Conservation (phyloP, 2,113 vertebrate genomes). For the Toxostoma redivivum region DNA sequence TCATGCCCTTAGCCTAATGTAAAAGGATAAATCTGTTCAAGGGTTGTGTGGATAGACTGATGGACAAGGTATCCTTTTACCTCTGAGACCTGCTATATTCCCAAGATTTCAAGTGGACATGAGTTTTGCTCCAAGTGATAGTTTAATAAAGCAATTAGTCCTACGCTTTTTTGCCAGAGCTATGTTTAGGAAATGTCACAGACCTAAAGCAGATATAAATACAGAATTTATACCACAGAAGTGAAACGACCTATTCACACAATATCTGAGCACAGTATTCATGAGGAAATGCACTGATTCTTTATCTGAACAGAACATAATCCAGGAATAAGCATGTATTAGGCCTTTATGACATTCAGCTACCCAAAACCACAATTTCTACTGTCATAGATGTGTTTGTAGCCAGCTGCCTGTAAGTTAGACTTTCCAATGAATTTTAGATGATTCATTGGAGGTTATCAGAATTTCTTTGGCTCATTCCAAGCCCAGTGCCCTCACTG, state of each 20-base stretch:
- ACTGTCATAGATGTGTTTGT: neutral
- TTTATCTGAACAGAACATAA: conserved; percentile 44
- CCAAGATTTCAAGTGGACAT: conserved; percentile 38
- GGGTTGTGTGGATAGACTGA: neutral
- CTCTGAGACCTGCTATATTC: conserved; percentile 21
- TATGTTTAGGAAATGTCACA: conserved; percentile 40
- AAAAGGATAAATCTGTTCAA: conserved; percentile 15
- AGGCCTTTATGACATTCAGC: neutral
- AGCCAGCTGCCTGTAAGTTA: neutral
- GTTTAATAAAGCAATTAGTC: conserved; percentile 45
- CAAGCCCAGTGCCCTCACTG: neutral
- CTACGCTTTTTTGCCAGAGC: conserved; percentile 33
- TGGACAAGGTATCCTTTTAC: conserved; percentile 55
- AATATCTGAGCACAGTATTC: conserved; percentile 2
- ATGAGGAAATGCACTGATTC: conserved; percentile 20
- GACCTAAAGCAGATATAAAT: neutral
- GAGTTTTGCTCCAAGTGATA: conserved; percentile 52
- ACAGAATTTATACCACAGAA: conserved; percentile 5
- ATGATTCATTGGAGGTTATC: neutral
- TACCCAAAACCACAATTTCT: neutral
- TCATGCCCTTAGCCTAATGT: conserved; percentile 19
- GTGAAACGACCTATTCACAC: neutral
- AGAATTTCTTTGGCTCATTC: neutral
- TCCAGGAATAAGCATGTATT: conserved; percentile 29
- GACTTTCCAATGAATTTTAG: neutral